phyloP scores from a whole-genome alignment of 23 tunicate genomes.

The Corella eumyota region DNA sequence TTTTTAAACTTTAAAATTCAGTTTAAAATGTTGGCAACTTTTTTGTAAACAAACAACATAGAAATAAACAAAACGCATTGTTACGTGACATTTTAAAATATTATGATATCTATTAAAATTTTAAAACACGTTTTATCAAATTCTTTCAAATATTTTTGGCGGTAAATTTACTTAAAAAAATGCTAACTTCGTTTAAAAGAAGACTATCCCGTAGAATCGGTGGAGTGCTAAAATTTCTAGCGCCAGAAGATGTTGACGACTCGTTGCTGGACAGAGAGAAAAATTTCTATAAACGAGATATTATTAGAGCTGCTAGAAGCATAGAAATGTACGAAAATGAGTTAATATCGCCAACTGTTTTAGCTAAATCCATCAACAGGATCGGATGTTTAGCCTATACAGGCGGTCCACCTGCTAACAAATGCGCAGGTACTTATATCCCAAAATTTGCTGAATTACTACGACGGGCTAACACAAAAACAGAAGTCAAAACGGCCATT shows the following conservation, averaged over 20 bases:
- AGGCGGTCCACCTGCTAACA: constrained; percentile 72
- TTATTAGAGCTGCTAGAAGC: constrained; percentile 46
- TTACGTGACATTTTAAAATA: no score
- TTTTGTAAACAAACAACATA: no score
- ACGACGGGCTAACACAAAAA: constrained; percentile 12
- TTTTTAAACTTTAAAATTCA: no score
- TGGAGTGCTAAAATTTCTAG: constrained; percentile 32
- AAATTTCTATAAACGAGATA: constrained; percentile 68
- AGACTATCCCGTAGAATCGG: constrained; percentile 58
- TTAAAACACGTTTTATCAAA: no score
- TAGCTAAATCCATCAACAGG: constrained; percentile 49
- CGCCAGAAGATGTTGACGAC: constrained; percentile 63
- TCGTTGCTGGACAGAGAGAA: constrained; percentile 50
- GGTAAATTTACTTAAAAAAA: no score
- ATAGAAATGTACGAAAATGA: constrained; percentile 49
- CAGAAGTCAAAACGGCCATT: constrained; percentile 45
- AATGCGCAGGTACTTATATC: constrained; percentile 53
- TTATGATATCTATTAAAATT: no score
- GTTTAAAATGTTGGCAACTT: no score
- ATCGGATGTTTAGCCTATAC: constrained; percentile 55
- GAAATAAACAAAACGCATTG: no score
- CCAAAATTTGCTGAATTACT: constrained; percentile 50
- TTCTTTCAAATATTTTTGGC: no score
- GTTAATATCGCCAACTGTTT: constrained; percentile 19
- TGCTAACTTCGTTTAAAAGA: constrained; percentile 46